A percentile compares a stretch with the other conserved stretches of the same genome.
These are phyloP conservation scores for Salvelinus sp. DNA, from an alignment of 2,113 vertebrate species.

Conservation along the genomic window DNA sequence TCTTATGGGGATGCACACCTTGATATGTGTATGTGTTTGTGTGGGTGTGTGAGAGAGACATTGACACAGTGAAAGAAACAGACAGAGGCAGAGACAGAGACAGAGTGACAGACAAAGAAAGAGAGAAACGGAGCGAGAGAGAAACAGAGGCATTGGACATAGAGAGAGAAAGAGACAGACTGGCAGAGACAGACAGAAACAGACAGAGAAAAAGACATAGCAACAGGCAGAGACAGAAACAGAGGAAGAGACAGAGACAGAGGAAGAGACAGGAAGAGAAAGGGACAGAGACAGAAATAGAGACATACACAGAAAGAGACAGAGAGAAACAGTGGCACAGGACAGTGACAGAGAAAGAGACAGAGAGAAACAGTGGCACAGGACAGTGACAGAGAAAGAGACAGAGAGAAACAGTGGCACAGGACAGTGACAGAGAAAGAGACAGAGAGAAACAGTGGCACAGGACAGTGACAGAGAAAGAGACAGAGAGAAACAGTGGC, in stretches of 20 bases:
- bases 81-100: neutral
- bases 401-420: neutral
- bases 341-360: slow-evolving; percentile 3
- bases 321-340: too few species aligned
- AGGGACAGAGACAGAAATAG: neutral
- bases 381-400: neutral
- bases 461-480: too few species aligned
- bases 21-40: neutral
- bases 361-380: neutral
- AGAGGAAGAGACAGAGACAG: neutral
- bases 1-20: too few species aligned
- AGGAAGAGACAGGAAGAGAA: neutral
- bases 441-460: too few species aligned
- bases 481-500: neutral
- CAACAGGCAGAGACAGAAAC: neutral
- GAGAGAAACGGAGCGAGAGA: too few species aligned
- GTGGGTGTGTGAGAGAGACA: neutral
- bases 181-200: neutral
- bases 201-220: too few species aligned
- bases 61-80: too few species aligned
- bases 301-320: neutral
- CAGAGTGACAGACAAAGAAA: neutral
- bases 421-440: neutral
- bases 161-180: neutral
- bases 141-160: too few species aligned